phyloP scores from a whole-genome alignment of 2,113 vertebrate genomes.

The Myrmecophaga tridactyla region DNA sequence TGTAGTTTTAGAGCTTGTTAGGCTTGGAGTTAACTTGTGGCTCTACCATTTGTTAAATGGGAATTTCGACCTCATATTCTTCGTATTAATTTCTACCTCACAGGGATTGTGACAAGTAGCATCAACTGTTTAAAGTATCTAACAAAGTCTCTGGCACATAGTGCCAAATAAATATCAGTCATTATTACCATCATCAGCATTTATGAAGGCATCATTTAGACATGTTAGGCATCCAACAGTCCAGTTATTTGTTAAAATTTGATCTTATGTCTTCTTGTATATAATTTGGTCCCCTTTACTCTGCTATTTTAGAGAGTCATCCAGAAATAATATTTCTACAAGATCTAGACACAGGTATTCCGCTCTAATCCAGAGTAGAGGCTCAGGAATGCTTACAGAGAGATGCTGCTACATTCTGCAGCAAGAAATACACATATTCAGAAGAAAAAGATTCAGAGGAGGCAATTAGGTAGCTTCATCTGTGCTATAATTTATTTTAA shows the following conservation, averaged over 20 bases:
- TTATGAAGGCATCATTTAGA: not conserved
- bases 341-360: conserved; percentile 57
- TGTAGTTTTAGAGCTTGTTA: not conserved
- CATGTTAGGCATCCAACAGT: not conserved
- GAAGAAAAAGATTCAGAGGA: not conserved
- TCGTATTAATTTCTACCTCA: not conserved
- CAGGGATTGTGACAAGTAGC: not conserved
- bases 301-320: conserved; percentile 62
- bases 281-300: conserved; percentile 50
- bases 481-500: not conserved
- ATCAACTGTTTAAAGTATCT: not conserved
- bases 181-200: not conserved
- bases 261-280: conserved; percentile 35
- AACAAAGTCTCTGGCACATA: not conserved
- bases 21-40: not conserved
- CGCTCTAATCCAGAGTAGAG: conserved; percentile 49
- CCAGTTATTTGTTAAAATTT: conserved; percentile 42
- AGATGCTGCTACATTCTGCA: not conserved
- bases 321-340: conserved; percentile 67
- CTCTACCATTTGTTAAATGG: not conserved
- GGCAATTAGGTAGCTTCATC: not conserved
- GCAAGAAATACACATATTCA: not conserved
- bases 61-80: not conserved
- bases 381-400: conserved; percentile 36
- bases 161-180: not conserved